Conservation (phyloP, 1,140 invertebrate genomes). For the Asobara japonica region DNA sequence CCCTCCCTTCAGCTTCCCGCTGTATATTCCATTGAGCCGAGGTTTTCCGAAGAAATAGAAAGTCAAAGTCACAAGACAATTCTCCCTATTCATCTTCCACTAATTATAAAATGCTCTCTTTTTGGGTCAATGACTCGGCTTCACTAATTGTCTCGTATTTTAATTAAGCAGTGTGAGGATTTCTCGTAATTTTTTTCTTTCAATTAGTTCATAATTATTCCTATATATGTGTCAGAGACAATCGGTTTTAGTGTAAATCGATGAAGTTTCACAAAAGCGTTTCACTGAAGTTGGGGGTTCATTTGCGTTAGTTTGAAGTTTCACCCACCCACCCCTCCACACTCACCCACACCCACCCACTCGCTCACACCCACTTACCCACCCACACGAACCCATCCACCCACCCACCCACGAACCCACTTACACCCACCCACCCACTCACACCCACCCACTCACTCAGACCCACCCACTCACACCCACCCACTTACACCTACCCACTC, state of each 20-base stretch:
- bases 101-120: constrained; percentile 4
- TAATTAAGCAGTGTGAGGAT: constrained; percentile 17
- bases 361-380: no score
- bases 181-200: background rate
- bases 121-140: constrained; percentile 24
- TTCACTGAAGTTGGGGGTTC: no score
- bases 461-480: no score
- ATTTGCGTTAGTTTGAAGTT: no score
- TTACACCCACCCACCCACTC: no score
- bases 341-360: no score
- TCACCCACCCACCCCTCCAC: no score
- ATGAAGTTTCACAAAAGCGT: no score
- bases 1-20: background rate
- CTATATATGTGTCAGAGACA: background rate
- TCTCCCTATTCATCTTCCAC: constrained; percentile 1
- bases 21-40: background rate
- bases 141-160: constrained; percentile 10
- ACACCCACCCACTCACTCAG: no score
- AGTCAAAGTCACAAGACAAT: constrained; percentile 9
- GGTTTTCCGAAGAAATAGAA: constrained; percentile 12
- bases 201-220: background rate
- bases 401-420: no score
- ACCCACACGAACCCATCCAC: no score
- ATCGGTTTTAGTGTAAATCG: background rate
- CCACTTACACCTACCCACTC: no score